Percentiles rank a stretch among this genome's conserved stretches.
Evolutionary conservation across 2,797 vertebrate genomes (phyloP).

Genomic region (Hyperoplus lanceolatus): DNA sequence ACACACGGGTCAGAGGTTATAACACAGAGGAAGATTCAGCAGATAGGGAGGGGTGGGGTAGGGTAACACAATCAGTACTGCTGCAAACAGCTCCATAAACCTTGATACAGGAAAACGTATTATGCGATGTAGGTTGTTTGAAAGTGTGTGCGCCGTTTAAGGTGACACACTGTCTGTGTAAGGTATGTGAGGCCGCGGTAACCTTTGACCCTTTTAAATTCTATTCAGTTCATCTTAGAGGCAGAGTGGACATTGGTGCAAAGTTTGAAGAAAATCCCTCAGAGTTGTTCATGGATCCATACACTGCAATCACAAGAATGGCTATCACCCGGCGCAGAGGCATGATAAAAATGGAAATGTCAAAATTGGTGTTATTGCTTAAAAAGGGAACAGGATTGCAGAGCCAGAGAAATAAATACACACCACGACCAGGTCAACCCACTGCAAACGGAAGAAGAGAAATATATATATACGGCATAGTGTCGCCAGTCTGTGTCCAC

Average conservation of each 20-base stretch:
- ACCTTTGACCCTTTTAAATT: not conserved
- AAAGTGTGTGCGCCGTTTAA: not conserved
- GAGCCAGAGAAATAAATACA: not conserved
- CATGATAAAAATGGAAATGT: too few relatives aligned
- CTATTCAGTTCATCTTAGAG: too few relatives aligned
- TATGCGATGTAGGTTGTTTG: not conserved
- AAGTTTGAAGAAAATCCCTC: too few relatives aligned
- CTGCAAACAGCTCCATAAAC: not conserved
- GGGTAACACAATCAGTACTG: slow-evolving; percentile 1
- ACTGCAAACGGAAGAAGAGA: not conserved
- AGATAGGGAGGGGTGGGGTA: not conserved
- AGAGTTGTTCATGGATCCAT: too few relatives aligned
- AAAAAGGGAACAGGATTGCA: not conserved
- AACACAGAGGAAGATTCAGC: slow-evolving; percentile 2
- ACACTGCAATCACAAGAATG: too few relatives aligned
- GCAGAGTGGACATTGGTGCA: too few relatives aligned
- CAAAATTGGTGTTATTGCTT: not conserved
- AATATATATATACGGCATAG: not conserved
- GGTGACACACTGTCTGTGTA: not conserved
- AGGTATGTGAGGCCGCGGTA: too few relatives aligned
- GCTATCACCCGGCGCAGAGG: too few relatives aligned
- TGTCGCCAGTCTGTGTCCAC: not conserved
- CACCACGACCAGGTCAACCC: not conserved
- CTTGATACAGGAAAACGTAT: not conserved
- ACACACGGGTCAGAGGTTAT: slow-evolving; percentile 13